phyloP scores from a whole-genome alignment of 1,140 invertebrate genomes.

The Cylas formicarius region DNA sequence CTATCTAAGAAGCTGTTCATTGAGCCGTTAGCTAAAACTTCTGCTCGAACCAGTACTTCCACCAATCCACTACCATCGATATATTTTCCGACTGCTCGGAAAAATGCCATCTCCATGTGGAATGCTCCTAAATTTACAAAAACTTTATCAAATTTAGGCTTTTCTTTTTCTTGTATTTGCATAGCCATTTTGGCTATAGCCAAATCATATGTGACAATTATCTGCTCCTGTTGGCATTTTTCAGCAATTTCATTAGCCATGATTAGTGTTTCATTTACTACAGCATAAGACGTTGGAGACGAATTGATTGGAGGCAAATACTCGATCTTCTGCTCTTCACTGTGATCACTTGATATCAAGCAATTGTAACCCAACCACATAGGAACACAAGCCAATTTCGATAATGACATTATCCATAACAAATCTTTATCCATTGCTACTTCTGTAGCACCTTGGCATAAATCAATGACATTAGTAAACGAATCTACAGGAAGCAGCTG shows the following conservation, averaged over 20 bases:
- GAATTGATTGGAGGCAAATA: slow-evolving; percentile 27
- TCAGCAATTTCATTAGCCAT: slow-evolving; percentile 19
- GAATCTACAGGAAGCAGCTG: slow-evolving; percentile 12
- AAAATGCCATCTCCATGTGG: slow-evolving; percentile 41
- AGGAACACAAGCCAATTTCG: slow-evolving; percentile 27
- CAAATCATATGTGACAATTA: slow-evolving; percentile 39
- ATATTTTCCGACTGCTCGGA: slow-evolving; percentile 40
- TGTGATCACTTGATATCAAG: slow-evolving; percentile 24
- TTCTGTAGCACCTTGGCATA: slow-evolving; percentile 18
- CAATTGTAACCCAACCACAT: slow-evolving; percentile 39
- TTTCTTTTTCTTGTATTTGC: slow-evolving; percentile 39
- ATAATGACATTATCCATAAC: slow-evolving; percentile 35
- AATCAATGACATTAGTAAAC: slow-evolving; percentile 12
- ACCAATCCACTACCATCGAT: slow-evolving; percentile 37
- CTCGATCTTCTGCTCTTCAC: slow-evolving; percentile 30
- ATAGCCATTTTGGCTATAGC: slow-evolving; percentile 40
- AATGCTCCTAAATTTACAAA: slow-evolving; percentile 37
- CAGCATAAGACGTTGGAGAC: slow-evolving; percentile 20
- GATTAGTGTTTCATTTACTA: slow-evolving; percentile 25
- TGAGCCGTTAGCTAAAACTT: slow-evolving; percentile 39
- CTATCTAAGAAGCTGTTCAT: slow-evolving; percentile 37
- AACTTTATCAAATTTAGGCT: slow-evolving; percentile 21
- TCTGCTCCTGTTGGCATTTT: slow-evolving; percentile 18
- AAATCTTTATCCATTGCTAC: slow-evolving; percentile 33
- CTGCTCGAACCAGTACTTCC: slow-evolving; percentile 35